Percentiles rank a stretch among this genome's conserved stretches.
phyloP scores from a whole-genome alignment of 1,140 invertebrate genomes.

The Gonioctena quinquepunctata region DNA sequence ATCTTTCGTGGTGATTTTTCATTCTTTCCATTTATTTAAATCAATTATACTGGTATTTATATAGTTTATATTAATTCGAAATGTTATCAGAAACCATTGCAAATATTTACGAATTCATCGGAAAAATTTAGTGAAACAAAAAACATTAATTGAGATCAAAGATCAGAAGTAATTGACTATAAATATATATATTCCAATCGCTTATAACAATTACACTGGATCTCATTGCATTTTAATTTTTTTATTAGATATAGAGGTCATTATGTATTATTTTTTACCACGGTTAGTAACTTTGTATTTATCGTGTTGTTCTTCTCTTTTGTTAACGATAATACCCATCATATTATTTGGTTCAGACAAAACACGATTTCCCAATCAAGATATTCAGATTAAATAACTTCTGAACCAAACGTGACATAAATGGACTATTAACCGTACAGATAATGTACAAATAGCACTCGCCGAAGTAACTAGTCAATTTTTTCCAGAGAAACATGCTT shows the following conservation, averaged over 20 bases:
- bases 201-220: slow-evolving; percentile 9
- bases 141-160: not conserved
- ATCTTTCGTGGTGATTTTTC: too few species aligned
- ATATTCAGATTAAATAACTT: too few species aligned
- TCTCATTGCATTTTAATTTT: not conserved
- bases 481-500: too few species aligned
- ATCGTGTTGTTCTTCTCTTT: not conserved
- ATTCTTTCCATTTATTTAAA: too few species aligned
- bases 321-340: not conserved
- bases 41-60: too few species aligned
- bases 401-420: too few species aligned
- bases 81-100: not conserved
- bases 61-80: too few species aligned
- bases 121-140: not conserved
- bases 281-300: not conserved
- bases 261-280: slow-evolving; percentile 3
- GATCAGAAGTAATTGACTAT: not conserved
- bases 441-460: too few species aligned
- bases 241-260: slow-evolving; percentile 5
- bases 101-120: too few species aligned
- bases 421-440: too few species aligned
- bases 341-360: not conserved
- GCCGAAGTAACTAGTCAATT: too few species aligned
- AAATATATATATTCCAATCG: not conserved
- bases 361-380: not conserved